Evolutionary conservation across 2,113 vertebrate species (phyloP), one percentile per base, ranked within the genome.

Genomic region (Syngnathus floridae): DNA sequence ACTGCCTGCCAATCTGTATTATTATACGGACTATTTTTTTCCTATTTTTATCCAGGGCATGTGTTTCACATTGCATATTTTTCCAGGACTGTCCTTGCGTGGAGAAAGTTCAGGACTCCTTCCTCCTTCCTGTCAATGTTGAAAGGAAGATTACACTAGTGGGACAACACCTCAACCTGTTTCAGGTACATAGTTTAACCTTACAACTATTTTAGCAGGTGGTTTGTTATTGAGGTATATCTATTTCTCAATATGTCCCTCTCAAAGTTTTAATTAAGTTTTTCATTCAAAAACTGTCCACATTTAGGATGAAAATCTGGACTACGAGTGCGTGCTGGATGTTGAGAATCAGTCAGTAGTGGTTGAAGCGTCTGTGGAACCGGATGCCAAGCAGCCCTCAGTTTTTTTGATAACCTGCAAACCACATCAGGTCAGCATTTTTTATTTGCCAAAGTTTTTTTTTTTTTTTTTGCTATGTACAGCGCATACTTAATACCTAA

Each of bases 81-180:
- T 61, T 22, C 21, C 85, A 93, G 89, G 91, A 87, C 0, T 98
- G 96, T 79, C 96, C 96, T 0, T 98, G 95, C 55, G 93, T 98
- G 76, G 90, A 94, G 60, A 84, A 81, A 22, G 90, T 98, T 52
- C 92, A 93, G 73, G 93, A 93, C 43, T 91, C 93, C 17, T 77
- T 87, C 0, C 84, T 96, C 21, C 84, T 97, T 46, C 96, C 95
- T 0, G 94, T 98, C 72, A 93, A 92, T 0, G 92, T 95, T 73
- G 90, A 91, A 0, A 91, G 90, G 43, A 93, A 95, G 75, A 90
- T 98, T 67, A 93, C 88, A 0, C 86, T 98, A 69, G 75, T 93
- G 36, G 96, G 93, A 70, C 90, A 86, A 68, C 95, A 98, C 82
- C 91, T 98, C 17, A 82, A 92, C 63, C 90, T 95, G 62, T 94